Percentiles rank a stretch among this genome's conserved stretches.
Conservation (phyloP, 2,113 vertebrate genomes). For the Tringa solitaria region DNA sequence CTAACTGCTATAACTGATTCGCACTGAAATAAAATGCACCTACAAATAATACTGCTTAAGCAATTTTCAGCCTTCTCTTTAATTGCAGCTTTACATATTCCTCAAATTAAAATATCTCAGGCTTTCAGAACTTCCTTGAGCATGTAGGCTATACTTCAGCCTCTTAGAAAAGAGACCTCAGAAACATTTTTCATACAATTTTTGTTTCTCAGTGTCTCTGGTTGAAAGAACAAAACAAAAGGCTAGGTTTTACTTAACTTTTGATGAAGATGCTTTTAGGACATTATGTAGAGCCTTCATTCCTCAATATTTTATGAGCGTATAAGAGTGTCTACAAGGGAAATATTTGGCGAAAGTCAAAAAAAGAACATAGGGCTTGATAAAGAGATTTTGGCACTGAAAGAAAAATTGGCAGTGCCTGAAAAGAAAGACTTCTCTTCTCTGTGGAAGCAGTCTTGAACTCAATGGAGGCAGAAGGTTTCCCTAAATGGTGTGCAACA, state of each 20-base stretch:
- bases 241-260: background rate
- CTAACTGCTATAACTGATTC: background rate
- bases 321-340: background rate
- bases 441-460: background rate
- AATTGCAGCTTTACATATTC: background rate
- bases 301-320: background rate
- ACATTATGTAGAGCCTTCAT: background rate
- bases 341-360: background rate
- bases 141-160: background rate
- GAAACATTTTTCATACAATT: background rate
- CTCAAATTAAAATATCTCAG: background rate
- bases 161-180: background rate
- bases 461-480: background rate
- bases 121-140: background rate
- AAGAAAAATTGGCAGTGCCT: background rate
- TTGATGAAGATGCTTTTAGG: background rate
- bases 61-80: background rate
- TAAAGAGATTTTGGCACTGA: background rate
- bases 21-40: background rate
- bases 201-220: background rate
- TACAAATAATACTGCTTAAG: background rate
- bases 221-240: background rate
- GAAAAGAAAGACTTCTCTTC: background rate
- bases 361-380: background rate
- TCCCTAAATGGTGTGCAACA: background rate